A percentile compares a stretch with the other conserved stretches of the same genome.
Conservation (phyloP, 1,140 invertebrate species). For the Drosophila obscura region DNA sequence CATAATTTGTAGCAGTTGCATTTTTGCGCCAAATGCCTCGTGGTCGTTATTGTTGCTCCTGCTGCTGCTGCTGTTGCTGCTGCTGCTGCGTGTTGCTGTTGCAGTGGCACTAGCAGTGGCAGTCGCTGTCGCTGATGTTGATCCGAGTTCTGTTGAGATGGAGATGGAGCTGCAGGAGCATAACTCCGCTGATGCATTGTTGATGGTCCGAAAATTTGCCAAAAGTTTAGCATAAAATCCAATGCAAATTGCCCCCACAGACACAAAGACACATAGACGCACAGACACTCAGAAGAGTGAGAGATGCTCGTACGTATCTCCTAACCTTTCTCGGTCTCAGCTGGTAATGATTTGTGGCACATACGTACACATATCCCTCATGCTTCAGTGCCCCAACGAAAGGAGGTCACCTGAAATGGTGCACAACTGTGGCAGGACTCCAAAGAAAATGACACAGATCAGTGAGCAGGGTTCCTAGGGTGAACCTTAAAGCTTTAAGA, state of each 20-base stretch:
- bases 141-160: conserved; percentile 33
- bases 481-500: no score
- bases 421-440: conserved; percentile 48
- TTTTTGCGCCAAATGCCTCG: conserved; percentile 75
- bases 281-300: background rate
- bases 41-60: conserved; percentile 47
- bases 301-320: conserved; percentile 1
- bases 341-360: conserved; percentile 55
- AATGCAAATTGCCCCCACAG: conserved; percentile 66
- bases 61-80: conserved; percentile 22
- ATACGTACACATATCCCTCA: conserved; percentile 21
- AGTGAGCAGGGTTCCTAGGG: conserved; percentile 15
- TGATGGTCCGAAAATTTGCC: conserved; percentile 79
- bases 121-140: conserved; percentile 36
- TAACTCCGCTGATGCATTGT: conserved; percentile 68
- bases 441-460: conserved; percentile 48
- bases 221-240: conserved; percentile 73
- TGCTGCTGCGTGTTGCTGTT: conserved; percentile 25
- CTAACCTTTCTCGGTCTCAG: conserved; percentile 37
- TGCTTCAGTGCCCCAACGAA: conserved; percentile 26
- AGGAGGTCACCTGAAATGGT: conserved; percentile 46
- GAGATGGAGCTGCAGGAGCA: conserved; percentile 29
- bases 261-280: conserved; percentile 3
- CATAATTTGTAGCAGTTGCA: conserved; percentile 80
- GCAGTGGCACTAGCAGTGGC: conserved; percentile 12